Evolutionary conservation across 2,888 invertebrate genomes (phyloP).

Genomic region (Icerya purchasi): DNA sequence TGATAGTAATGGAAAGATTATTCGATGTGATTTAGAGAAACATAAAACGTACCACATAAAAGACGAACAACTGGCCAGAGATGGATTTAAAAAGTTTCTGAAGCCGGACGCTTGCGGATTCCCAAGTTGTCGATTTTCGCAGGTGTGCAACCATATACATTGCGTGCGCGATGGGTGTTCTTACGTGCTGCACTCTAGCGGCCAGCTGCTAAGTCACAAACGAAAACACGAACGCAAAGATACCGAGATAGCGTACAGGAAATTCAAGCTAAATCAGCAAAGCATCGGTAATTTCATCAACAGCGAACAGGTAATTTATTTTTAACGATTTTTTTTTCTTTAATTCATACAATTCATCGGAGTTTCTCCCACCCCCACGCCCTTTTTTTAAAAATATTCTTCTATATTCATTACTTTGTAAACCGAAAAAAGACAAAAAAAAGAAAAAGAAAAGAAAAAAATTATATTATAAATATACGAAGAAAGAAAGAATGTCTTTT

Average conservation of each 20-base stretch:
- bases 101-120: slow-evolving; percentile 88
- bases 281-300: slow-evolving; percentile 20
- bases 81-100: slow-evolving; percentile 97
- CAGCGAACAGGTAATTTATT: slow-evolving; percentile 8
- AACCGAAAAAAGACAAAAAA: too few species aligned
- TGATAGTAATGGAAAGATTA: neutral
- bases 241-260: slow-evolving; percentile 68
- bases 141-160: slow-evolving; percentile 93
- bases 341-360: too few species aligned
- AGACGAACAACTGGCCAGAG: slow-evolving; percentile 81
- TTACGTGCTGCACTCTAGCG: slow-evolving; percentile 88
- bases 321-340: too few species aligned
- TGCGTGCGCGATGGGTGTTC: slow-evolving; percentile 88
- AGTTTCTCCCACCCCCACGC: too few species aligned
- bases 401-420: too few species aligned
- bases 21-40: slow-evolving; percentile 61
- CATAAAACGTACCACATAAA: slow-evolving; percentile 97
- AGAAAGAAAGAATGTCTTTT: too few species aligned
- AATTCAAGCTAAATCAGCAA: slow-evolving; percentile 37
- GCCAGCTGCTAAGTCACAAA: slow-evolving; percentile 91
- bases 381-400: too few species aligned
- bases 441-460: too few species aligned
- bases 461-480: too few species aligned
- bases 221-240: slow-evolving; percentile 90
- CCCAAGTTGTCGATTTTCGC: slow-evolving; percentile 76